Percentiles rank a stretch among this genome's conserved stretches.
phyloP scores from a whole-genome alignment of 2,797 vertebrate genomes.

The Lepilemur ruficaudatus region DNA sequence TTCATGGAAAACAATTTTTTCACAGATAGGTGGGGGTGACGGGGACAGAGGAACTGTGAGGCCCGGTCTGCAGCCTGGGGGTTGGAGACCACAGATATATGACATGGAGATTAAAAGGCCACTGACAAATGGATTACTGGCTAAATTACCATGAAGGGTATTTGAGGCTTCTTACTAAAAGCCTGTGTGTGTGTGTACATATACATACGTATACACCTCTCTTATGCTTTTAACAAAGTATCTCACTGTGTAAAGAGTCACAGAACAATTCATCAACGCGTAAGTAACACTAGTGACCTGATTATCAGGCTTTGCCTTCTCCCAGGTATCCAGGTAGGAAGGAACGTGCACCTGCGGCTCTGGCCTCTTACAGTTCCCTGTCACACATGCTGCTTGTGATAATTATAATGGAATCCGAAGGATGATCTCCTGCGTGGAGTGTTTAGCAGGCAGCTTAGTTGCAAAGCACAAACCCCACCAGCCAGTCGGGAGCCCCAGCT shows the following conservation, averaged over 20 bases:
- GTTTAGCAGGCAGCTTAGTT: neutral
- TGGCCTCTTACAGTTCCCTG: too few species aligned
- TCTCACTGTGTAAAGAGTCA: neutral
- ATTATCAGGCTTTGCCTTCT: fast-evolving
- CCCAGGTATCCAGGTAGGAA: too few species aligned
- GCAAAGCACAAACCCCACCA: fast-evolving
- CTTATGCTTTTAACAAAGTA: neutral
- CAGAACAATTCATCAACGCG: neutral
- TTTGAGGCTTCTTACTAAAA: neutral
- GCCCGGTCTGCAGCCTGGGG: too few species aligned
- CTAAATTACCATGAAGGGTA: too few species aligned
- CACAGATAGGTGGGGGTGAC: too few species aligned
- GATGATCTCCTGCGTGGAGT: neutral
- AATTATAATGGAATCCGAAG: fast-evolving
- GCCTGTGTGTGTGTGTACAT: neutral
- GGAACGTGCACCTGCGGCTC: fast-evolving
- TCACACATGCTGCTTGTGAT: too few species aligned
- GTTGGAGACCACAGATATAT: neutral
- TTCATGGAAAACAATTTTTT: too few species aligned
- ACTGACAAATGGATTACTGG: neutral
- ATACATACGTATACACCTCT: neutral
- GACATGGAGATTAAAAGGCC: neutral
- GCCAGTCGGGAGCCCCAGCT: fast-evolving
- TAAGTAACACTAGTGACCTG: fast-evolving
- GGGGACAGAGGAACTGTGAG: too few species aligned